Evolutionary conservation across 2,888 invertebrate species (phyloP), one percentile per base, ranked within the genome.

Genomic region (Leptinotarsa haldemani): DNA sequence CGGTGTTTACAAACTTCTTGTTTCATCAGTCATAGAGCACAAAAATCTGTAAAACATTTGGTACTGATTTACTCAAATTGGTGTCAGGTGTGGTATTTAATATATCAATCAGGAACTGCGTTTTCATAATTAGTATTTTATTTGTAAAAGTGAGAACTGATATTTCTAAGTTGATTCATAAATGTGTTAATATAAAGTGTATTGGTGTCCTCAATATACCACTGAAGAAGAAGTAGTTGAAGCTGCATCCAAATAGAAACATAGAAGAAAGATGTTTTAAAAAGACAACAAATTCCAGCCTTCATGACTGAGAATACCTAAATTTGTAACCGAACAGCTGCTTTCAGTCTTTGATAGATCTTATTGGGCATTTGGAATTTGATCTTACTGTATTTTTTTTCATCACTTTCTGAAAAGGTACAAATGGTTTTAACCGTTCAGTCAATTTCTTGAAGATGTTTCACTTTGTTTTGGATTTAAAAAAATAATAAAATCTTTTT

Each of bases 331-430:
- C 50, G 5, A 50, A 13, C 7, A 50, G 50, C 13, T 13, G n/a
- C 7, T 2, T 16, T 16, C n/a, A 48, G 1, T 16, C 15, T 61
- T 61, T 40, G 15, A 5, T 25, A 7, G 25, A 12, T 16, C 9
- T n/a, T n/a, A 61, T 40, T 61, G 61, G 61, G 58, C 40, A 16
- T 40, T 9, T 4, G 40, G n/a, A 15, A 61, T 40, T 40, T 71
- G 75, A 70, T 64, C 68, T 70, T 70, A 65, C 70, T 68, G 56
- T 46, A 22, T 56, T 22, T 20, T 70, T 22, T 40, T 40, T 40
- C 9, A 40, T 40, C 47, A 71, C 65, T 66, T 69, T 64, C 67
- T 72, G 64, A 56, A 22, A 71, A 70, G 73, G 73, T 75, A 75
- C 73, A 73, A 73, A 73, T 75, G 70, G 50, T 71, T 58, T 71